Evolutionary conservation across 1,140 invertebrate genomes (phyloP).

Genomic region (Aphelenchoides fujianensis): DNA sequence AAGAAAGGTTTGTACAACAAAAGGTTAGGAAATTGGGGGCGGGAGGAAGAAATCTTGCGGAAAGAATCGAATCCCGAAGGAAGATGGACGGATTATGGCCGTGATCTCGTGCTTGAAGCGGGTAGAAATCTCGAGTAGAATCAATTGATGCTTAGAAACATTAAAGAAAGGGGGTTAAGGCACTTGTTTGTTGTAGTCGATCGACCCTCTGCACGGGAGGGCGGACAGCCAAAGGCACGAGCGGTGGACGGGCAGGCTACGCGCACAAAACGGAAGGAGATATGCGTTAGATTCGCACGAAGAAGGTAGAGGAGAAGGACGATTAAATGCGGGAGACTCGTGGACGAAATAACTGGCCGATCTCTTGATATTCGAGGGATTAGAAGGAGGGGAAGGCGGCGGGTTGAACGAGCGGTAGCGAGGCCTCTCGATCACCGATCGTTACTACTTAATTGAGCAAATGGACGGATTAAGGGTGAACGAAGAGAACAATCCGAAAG

Average conservation of each 20-base stretch:
- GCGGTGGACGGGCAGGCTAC: background rate
- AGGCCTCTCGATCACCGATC: too few relatives aligned
- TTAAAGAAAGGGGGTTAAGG: background rate
- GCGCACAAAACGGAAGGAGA: background rate
- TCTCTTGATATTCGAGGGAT: background rate
- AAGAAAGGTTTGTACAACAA: too few relatives aligned
- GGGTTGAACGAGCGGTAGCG: too few relatives aligned
- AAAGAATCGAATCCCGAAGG: too few relatives aligned
- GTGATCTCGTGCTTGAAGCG: too few relatives aligned
- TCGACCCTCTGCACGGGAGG: too few relatives aligned
- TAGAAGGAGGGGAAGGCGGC: background rate
- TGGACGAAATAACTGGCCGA: background rate
- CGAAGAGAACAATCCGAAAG: background rate
- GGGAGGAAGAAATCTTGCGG: too few relatives aligned
- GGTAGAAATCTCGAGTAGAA: background rate
- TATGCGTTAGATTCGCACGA: constrained; percentile 5
- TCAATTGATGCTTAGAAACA: too few relatives aligned
- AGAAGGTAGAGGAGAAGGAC: background rate
- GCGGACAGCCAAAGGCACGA: background rate
- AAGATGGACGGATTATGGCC: too few relatives aligned
- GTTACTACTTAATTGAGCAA: too few relatives aligned
- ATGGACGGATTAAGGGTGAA: background rate
- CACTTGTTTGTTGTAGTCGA: background rate
- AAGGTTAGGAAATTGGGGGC: too few relatives aligned
- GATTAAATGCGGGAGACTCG: background rate